Conservation (phyloP, 2,888 invertebrate species). For the Brachyopa scutellaris region DNA sequence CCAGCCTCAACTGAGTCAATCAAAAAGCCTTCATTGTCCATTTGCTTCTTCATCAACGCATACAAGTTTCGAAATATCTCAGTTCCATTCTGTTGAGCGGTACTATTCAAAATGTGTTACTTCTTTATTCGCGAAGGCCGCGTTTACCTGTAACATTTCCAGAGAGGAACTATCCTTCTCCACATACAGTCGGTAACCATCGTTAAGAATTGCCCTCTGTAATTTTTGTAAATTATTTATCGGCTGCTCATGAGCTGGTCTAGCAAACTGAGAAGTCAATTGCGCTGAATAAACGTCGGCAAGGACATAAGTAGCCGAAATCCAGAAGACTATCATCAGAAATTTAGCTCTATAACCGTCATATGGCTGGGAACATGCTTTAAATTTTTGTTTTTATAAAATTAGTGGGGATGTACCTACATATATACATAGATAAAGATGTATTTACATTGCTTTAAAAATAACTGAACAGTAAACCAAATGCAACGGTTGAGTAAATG, state of each 20-base stretch:
- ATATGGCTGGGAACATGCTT: constrained; percentile 83
- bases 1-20: constrained; percentile 89
- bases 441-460: constrained; percentile 87
- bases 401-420: too few species aligned
- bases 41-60: constrained; percentile 85
- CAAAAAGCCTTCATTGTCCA: constrained; percentile 82
- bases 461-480: constrained; percentile 88
- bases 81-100: constrained; percentile 85
- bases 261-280: constrained; percentile 88
- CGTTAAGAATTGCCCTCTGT: constrained; percentile 86
- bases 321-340: constrained; percentile 86
- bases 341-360: constrained; percentile 86
- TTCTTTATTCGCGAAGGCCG: not conserved
- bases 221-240: constrained; percentile 86
- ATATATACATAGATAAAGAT: too few species aligned
- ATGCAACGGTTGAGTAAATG: constrained; percentile 85
- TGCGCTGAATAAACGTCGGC: constrained; percentile 91
- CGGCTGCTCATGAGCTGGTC: constrained; percentile 87
- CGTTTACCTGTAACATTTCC: constrained; percentile 86
- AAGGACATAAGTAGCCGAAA: constrained; percentile 90
- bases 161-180: constrained; percentile 89
- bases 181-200: constrained; percentile 86
- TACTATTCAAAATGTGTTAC: not conserved
- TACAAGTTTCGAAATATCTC: constrained; percentile 88
- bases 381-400: too few species aligned